A percentile compares a stretch with the other conserved stretches of the same genome.
These are phyloP conservation scores for Takifugu rubripes DNA, from an alignment of 2,797 vertebrate genomes.

Conservation along the genomic window DNA sequence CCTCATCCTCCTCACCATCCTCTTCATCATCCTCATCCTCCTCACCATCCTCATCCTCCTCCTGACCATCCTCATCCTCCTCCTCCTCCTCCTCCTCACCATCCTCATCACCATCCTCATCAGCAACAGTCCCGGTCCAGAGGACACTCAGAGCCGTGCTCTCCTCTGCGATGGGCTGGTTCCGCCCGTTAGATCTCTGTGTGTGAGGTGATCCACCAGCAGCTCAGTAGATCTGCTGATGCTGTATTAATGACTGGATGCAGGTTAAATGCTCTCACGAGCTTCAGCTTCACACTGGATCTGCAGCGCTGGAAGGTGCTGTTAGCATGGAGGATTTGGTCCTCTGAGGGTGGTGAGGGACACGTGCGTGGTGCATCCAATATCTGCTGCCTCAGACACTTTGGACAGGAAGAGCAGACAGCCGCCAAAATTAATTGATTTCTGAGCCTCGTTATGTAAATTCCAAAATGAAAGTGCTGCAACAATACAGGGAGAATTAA, in stretches of 20 bases:
- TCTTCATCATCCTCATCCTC: too few species aligned
- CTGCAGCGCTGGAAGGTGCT: conserved; percentile 32
- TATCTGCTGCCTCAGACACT: conserved; percentile 42
- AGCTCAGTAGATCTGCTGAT: conserved; percentile 8
- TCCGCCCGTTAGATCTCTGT: not conserved
- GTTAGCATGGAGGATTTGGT: conserved; percentile 44
- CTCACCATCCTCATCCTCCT: too few species aligned
- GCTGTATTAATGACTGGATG: conserved; percentile 3
- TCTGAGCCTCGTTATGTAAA: conserved; percentile 33
- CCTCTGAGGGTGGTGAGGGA: conserved; percentile 55
- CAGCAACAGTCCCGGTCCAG: too few species aligned
- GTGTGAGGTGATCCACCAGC: not conserved
- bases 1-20: too few species aligned
- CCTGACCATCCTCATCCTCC: too few species aligned
- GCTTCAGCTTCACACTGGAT: conserved; percentile 19
- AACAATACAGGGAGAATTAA: conserved; percentile 2
- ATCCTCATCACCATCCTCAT: too few species aligned
- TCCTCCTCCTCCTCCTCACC: too few species aligned
- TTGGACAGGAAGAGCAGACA: conserved; percentile 19
- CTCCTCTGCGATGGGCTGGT: too few species aligned
- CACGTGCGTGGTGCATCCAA: conserved; percentile 33
- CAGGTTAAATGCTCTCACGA: conserved; percentile 15
- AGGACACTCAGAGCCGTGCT: too few species aligned
- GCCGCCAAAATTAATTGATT: conserved; percentile 45
- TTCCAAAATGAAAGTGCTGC: conserved; percentile 16